phyloP scores from a whole-genome alignment of 2,797 vertebrate species.

The Karalla daura region DNA sequence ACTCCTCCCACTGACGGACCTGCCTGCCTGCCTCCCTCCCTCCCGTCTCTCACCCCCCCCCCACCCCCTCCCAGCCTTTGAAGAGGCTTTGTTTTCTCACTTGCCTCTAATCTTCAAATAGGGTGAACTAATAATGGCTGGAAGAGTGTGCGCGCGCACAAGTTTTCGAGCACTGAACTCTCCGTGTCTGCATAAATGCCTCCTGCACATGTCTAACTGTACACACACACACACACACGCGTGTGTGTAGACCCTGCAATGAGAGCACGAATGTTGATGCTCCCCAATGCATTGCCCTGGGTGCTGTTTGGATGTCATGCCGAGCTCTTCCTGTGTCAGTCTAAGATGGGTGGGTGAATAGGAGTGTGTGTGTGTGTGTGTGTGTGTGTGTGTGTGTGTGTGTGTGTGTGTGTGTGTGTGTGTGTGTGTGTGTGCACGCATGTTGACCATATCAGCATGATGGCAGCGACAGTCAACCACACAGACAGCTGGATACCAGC shows the following conservation, averaged over 20 bases:
- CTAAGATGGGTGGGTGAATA: slow-evolving; percentile 50
- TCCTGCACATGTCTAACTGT: slow-evolving; percentile 52
- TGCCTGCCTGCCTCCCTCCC: background rate
- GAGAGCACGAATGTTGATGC: slow-evolving; percentile 42
- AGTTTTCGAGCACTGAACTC: slow-evolving; percentile 44
- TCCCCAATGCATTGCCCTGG: slow-evolving; percentile 58
- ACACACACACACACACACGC: background rate
- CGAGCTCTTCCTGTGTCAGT: slow-evolving; percentile 64
- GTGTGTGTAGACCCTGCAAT: slow-evolving; percentile 7
- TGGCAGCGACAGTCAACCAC: slow-evolving; percentile 75
- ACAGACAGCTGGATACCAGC: slow-evolving; percentile 74
- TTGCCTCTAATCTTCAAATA: slow-evolving; percentile 73
- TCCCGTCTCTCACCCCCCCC: slow-evolving; percentile 10
- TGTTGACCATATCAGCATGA: slow-evolving; percentile 61
- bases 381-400: slow-evolving; percentile 36
- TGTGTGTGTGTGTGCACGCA: slow-evolving; percentile 34
- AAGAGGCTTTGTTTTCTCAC: slow-evolving; percentile 75
- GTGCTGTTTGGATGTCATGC: slow-evolving; percentile 71
- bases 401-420: slow-evolving; percentile 15
- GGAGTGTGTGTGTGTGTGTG: slow-evolving; percentile 4
- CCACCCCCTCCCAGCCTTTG: slow-evolving; percentile 58
- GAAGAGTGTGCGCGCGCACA: slow-evolving; percentile 20
- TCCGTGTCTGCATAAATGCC: slow-evolving; percentile 28
- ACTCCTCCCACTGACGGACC: background rate
- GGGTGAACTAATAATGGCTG: slow-evolving; percentile 70